Evolutionary conservation across 1,140 invertebrate species (phyloP).

Genomic region (Drosophila leontia): DNA sequence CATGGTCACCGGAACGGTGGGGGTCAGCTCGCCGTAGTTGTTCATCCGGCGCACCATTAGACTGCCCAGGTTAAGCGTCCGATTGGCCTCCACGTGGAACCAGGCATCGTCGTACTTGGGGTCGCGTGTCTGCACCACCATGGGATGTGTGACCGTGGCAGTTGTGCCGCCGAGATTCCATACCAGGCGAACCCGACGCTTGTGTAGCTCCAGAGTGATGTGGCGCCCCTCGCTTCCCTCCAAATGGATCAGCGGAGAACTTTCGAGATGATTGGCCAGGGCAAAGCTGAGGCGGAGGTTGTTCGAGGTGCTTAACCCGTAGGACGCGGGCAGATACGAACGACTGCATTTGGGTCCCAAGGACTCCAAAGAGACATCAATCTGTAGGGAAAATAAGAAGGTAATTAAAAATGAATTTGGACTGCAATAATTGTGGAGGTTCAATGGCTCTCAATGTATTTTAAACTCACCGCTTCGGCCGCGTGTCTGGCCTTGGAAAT

Average conservation of each 20-base stretch:
- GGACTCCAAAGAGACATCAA: constrained; percentile 91
- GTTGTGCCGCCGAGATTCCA: constrained; percentile 92
- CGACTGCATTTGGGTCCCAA: constrained; percentile 89
- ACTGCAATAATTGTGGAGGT: not conserved
- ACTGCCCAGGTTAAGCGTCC: constrained; percentile 85
- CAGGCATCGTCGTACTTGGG: constrained; percentile 88
- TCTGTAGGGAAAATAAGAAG: constrained; percentile 86
- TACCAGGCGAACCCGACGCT: constrained; percentile 90
- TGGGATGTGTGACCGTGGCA: constrained; percentile 88
- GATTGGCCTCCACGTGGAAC: constrained; percentile 90
- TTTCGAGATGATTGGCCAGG: constrained; percentile 85
- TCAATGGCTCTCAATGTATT: not conserved
- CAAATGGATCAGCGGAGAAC: constrained; percentile 85
- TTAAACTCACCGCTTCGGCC: constrained; percentile 90
- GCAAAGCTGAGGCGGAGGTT: constrained; percentile 89
- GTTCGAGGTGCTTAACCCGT: constrained; percentile 90
- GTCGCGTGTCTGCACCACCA: constrained; percentile 86
- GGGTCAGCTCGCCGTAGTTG: constrained; percentile 67
- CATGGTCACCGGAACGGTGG: constrained; percentile 48
- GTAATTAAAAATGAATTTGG: not conserved
- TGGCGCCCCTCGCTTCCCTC: constrained; percentile 88
- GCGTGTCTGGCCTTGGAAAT: constrained; percentile 92
- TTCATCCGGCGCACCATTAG: constrained; percentile 80
- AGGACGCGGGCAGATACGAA: constrained; percentile 88
- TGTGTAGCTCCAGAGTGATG: constrained; percentile 91